phyloP scores from a whole-genome alignment of 2,797 vertebrate species.

The Lutjanus argentimaculatus region DNA sequence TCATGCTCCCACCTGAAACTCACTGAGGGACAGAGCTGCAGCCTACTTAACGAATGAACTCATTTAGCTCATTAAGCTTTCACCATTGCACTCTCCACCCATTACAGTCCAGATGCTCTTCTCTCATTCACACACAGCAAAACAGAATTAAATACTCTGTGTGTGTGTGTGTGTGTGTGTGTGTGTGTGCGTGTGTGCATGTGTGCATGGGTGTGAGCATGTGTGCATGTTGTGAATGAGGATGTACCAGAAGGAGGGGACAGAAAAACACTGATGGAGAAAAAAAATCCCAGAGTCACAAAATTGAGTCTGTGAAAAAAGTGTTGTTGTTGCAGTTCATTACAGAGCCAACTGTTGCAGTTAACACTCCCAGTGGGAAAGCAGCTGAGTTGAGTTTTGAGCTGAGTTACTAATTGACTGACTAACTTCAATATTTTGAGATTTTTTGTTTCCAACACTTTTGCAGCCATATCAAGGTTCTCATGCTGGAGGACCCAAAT shows the following conservation, averaged over 20 bases:
- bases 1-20: conserved; percentile 29
- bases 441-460: not conserved
- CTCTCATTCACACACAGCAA: conserved; percentile 26
- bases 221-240: not conserved
- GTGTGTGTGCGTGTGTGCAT: not conserved
- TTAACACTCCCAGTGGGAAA: conserved; percentile 4
- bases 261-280: conserved; percentile 6
- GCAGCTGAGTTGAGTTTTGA: not conserved
- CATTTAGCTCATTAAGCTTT: conserved; percentile 65
- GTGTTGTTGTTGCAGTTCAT: conserved; percentile 9
- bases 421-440: not conserved
- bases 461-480: no score
- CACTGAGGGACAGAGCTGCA: conserved; percentile 44
- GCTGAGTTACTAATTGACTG: not conserved
- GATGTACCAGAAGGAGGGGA: not conserved
- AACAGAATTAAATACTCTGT: conserved; percentile 22
- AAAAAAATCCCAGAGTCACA: not conserved
- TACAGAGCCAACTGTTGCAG: conserved; percentile 26
- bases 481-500: not conserved
- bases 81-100: conserved; percentile 26
- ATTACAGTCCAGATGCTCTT: conserved; percentile 60
- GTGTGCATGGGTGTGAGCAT: not conserved
- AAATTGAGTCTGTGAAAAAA: not conserved
- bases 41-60: conserved; percentile 58
- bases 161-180: not conserved